These are phyloP conservation scores for Nemoura dubitans DNA, from an alignment of 2,888 invertebrate genomes.

Conservation along the genomic window DNA sequence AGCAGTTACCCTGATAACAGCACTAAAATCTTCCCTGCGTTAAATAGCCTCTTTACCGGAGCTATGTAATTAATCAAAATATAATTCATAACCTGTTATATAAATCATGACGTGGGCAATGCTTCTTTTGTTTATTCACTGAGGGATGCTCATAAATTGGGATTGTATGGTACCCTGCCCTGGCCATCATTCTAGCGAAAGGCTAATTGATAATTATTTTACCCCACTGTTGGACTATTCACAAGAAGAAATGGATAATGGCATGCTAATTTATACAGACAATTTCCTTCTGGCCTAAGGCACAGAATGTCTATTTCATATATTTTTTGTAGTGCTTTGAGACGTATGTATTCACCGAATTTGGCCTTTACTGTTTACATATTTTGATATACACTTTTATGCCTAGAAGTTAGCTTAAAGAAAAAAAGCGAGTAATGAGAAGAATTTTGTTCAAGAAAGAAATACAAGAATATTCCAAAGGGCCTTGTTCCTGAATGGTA, in stretches of 20 bases:
- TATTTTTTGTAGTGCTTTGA: neutral
- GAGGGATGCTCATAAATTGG: neutral
- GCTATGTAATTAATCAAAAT: constrained; percentile 35
- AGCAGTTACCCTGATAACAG: neutral
- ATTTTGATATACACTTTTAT: neutral
- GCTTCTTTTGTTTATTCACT: constrained; percentile 29
- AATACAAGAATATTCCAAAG: neutral
- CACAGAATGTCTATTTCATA: neutral
- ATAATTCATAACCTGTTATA: constrained; percentile 34
- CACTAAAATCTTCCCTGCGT: constrained; percentile 13
- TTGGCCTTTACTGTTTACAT: neutral
- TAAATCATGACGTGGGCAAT: constrained; percentile 16
- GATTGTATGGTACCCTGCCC: neutral
- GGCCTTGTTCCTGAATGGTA: too few species aligned
- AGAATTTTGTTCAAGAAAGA: neutral
- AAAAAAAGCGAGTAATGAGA: neutral
- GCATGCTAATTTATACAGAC: neutral
- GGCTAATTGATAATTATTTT: constrained; percentile 21
- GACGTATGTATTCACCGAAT: neutral
- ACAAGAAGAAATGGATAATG: neutral
- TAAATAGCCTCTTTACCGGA: constrained; percentile 24
- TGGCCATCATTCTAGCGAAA: neutral
- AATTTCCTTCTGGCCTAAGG: neutral
- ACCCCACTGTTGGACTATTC: neutral
- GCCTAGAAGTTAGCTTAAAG: neutral